phyloP scores from a whole-genome alignment of 2,797 vertebrate genomes.

The Enteromius afrohamiltoni region DNA sequence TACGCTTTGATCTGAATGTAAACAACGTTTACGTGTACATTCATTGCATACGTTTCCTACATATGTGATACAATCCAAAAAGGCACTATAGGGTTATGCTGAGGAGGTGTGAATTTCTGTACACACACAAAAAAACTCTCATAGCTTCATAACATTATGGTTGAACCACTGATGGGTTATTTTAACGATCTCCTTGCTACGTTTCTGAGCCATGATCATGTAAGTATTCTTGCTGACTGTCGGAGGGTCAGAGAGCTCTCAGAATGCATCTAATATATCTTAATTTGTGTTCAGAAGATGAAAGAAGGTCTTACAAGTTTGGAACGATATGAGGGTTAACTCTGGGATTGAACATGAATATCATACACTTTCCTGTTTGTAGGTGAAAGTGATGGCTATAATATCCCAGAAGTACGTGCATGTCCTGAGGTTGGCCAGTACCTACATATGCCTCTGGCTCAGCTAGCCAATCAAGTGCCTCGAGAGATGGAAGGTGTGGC shows the following conservation, averaged over 20 bases:
- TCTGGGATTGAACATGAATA: background rate
- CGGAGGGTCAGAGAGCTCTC: background rate
- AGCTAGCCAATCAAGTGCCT: slow-evolving; percentile 80
- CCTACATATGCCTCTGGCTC: slow-evolving; percentile 76
- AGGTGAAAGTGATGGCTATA: slow-evolving; percentile 85
- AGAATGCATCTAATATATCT: background rate
- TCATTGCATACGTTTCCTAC: no score
- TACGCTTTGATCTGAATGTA: no score
- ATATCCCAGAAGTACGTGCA: slow-evolving; percentile 82
- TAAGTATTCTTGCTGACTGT: background rate
- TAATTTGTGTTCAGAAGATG: background rate
- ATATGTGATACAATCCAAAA: no score
- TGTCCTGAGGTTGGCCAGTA: slow-evolving; percentile 86
- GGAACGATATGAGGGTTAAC: background rate
- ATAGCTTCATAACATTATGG: background rate
- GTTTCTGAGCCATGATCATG: background rate
- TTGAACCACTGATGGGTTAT: background rate
- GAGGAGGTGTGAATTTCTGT: background rate
- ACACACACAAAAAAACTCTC: background rate
- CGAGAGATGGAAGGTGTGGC: slow-evolving; percentile 89
- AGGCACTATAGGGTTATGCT: background rate
- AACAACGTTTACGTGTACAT: no score
- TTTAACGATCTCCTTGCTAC: background rate
- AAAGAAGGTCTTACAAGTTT: background rate
- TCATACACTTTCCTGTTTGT: background rate